A percentile compares a stretch with the other conserved stretches of the same genome.
Conservation (phyloP, 1,140 invertebrate genomes). For the Hylaeus anthracinus region DNA sequence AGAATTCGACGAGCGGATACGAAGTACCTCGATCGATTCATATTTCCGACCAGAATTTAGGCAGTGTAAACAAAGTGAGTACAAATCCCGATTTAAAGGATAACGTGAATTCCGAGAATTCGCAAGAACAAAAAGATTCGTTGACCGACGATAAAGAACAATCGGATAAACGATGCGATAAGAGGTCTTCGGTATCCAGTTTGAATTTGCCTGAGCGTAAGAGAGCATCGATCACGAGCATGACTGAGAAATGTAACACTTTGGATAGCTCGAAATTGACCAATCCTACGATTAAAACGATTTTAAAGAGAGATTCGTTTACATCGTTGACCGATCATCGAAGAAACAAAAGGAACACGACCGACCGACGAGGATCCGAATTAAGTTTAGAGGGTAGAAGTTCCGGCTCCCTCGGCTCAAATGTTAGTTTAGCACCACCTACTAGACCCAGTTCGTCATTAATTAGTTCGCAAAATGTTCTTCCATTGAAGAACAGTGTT, state of each 20-base stretch:
- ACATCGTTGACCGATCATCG: constrained; percentile 71
- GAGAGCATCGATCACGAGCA: constrained; percentile 66
- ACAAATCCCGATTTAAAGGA: constrained; percentile 41
- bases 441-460: constrained; percentile 74
- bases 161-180: constrained; percentile 55
- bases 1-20: constrained; percentile 81
- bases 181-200: constrained; percentile 72
- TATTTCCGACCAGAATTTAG: constrained; percentile 53
- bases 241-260: constrained; percentile 73
- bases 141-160: constrained; percentile 37
- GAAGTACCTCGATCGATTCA: constrained; percentile 82
- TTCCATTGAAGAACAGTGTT: constrained; percentile 59
- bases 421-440: constrained; percentile 62
- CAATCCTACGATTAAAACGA: constrained; percentile 48
- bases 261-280: constrained; percentile 67
- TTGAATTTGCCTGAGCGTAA: constrained; percentile 72
- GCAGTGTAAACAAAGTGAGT: constrained; percentile 42
- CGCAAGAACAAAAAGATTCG: constrained; percentile 30
- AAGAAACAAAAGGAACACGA: constrained; percentile 63
- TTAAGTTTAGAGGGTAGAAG: constrained; percentile 69
- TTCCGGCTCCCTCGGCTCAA: constrained; percentile 69
- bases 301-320: constrained; percentile 66
- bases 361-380: constrained; percentile 66
- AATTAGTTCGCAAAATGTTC: constrained; percentile 68
- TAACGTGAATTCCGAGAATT: constrained; percentile 27